Base-by-base conservation (phyloP, 2,888 invertebrate genomes). In the Bellardia pandia region DNA sequence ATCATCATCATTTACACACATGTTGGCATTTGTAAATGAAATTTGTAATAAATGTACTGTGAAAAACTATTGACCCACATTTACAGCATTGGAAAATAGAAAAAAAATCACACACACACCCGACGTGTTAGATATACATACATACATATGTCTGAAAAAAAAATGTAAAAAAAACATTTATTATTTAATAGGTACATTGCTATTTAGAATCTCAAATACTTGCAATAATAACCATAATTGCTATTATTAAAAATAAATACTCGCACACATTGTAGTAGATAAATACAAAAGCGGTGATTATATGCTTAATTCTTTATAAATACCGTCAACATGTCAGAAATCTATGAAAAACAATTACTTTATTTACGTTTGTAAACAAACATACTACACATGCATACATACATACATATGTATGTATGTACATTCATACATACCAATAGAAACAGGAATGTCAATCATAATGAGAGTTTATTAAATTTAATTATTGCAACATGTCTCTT, bases 21-120 rank as follows among this genome's bases (percentile, higher is more conserved):
- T 74, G 78, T 68, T 60, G 37, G 30, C 30, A 23, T 74, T 72
- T 60, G 68, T 53, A 72, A 86, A 76, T 76, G n/a, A 56, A 80
- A 83, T 86, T 83, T 66, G 66, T 64, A 75, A 23, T 79, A 83
- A 86, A 86, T 79, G 58, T 79, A 79, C 75, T 86, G 86, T 86
- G 83, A 86, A 86, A 83, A 86, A 71, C 78, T 86, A 86, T 86
- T 86, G 86, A 86, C 86, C 86, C 79, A 86, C 83, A 79, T 86
- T 79, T 76, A 72, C 58, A 82, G 42, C 82, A 82, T 81, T 78
- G 82, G 48, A 82, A 82, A 81, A 76, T 42, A 23, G 3, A 42
- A 37, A 68, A 77, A 76, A 64, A 68, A 23, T 9, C 16, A n/a
- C 58, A 37, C 4, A 23, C 80, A 69, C 82, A 64, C 69, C 69